Evolutionary conservation across 1,140 invertebrate species (phyloP).

Genomic region (Drosophila fuyamai): DNA sequence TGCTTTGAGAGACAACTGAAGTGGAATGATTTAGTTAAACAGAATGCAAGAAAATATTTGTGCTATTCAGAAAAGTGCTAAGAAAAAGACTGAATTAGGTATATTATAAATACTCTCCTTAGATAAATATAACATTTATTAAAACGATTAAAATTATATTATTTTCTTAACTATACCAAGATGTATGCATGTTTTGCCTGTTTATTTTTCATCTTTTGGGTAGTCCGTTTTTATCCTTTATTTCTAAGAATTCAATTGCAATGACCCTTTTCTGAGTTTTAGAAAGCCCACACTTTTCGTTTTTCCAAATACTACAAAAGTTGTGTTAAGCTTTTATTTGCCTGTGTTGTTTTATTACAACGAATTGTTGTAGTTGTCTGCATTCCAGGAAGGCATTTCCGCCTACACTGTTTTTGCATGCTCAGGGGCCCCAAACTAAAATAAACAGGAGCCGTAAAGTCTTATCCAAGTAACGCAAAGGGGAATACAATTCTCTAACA

Average conservation of each 20-base stretch:
- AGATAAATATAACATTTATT: too few species aligned
- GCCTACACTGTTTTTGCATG: conserved; percentile 16
- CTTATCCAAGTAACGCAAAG: conserved; percentile 17
- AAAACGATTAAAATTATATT: too few species aligned
- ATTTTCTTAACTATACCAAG: too few species aligned
- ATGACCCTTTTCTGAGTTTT: background rate
- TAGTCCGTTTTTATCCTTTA: background rate
- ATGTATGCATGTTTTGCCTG: too few species aligned
- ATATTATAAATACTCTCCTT: too few species aligned
- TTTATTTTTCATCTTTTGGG: background rate
- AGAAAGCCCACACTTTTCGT: conserved; percentile 13
- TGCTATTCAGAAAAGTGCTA: background rate
- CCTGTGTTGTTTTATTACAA: conserved; percentile 7
- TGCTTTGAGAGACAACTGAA: background rate
- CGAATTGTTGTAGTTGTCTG: conserved; percentile 9
- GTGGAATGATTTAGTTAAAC: background rate
- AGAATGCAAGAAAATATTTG: background rate
- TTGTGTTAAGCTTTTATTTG: conserved; percentile 10
- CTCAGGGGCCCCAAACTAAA: conserved; percentile 12
- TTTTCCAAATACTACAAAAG: conserved; percentile 7
- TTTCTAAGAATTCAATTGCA: conserved; percentile 1
- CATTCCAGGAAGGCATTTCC: conserved; percentile 2
- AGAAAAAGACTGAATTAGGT: background rate
- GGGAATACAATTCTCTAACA: conserved; percentile 34
- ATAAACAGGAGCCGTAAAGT: conserved; percentile 28